Base-by-base conservation (phyloP, 2,797 vertebrate species). In the Danio choprae region DNA sequence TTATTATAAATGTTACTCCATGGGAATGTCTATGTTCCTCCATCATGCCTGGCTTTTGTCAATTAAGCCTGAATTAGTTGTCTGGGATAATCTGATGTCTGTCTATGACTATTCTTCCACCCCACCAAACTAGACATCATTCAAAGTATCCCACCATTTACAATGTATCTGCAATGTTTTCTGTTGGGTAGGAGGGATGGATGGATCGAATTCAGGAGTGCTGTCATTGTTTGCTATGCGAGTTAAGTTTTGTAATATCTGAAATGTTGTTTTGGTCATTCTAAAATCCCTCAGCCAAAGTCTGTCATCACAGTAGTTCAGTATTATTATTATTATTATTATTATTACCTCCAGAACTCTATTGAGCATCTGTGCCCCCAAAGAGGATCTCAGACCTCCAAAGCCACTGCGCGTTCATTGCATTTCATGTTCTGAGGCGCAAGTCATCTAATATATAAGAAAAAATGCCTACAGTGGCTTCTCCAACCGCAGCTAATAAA, bases 161-260 rank as follows among this genome's bases (percentile, higher is more conserved):
- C 87, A 81, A n/a, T n/a, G 82, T 84, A 55, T 85, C 79, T 87
- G 87, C 76, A 38, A 79, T 77, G 82, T 77, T 85, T 84, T 87
- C 81, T 86, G 73, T 79, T 67, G 74, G 71, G 83, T 79, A 79
- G 80, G 81, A 86, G 29, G 55, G 46, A 55, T 55, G 41, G 67
- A 81, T 86, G 85, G 73, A 68, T 85, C 89, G 87, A 90, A 90
- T 93, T 89, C 86, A 89, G 85, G 88, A 87, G 87, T 84, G 90
- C 90, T 89, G 89, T 90, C 88, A 88, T 89, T 87, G 91, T 91
- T 89, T 81, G 50, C 83, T 90, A 87, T 91, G 89, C 82, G 88
- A 93, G 89, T 82, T 77, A 89, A 93, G 91, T 95, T 94, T 92
- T 91, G 90, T 91, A n/a, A n/a, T n/a, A n/a, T n/a, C n/a, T n/a